Base-by-base conservation (phyloP, 2,113 vertebrate genomes). In the Perca schrenkii region DNA sequence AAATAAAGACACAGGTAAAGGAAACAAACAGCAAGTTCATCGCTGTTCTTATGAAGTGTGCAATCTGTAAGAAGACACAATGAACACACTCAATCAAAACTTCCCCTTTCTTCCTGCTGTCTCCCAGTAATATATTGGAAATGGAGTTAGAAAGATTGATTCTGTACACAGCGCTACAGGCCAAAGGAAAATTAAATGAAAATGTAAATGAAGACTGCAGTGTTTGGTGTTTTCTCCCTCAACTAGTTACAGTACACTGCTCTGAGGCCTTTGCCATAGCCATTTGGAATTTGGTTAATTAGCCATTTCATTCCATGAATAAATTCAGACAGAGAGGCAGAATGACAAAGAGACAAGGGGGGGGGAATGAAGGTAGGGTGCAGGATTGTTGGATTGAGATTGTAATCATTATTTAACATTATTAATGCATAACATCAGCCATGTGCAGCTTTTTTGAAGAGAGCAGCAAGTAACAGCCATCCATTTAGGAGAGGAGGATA, bases 81-180 rank as follows among this genome's bases (percentile, higher is more conserved):
- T 93, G 91, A 93, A 94, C 87, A 83, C 89, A 91, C 87, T n/a
- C 90, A 94, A 95, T 96, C 95, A 94, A 95, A 95, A 95, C 79
- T 85, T 86, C 80, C 74, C 86, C 80, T 91, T 87, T 91, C 90
- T 93, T 92, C 90, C 89, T 89, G 86, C 87, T 84, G 87, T 93
- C 91, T 94, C 92, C 79, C 84, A 82, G 88, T 96, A 94, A 96
- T 95, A 95, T 94, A 95, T 95, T 94, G 93, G 93, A 95, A 94
- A 95, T 93, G 89, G 94, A 95, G 94, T 95, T 94, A 94, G 92
- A 94, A 91, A 93, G 91, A 95, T 95, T 94, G 95, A 95, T 95
- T 95, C 85, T 92, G 90, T 91, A 92, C 82, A 84, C 85, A 80
- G 82, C 57, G 93, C 92, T 94, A 92, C 84, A 87, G 92, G 93